Conservation (phyloP, 2,888 invertebrate genomes). For the Microctonus aethiopoides region DNA sequence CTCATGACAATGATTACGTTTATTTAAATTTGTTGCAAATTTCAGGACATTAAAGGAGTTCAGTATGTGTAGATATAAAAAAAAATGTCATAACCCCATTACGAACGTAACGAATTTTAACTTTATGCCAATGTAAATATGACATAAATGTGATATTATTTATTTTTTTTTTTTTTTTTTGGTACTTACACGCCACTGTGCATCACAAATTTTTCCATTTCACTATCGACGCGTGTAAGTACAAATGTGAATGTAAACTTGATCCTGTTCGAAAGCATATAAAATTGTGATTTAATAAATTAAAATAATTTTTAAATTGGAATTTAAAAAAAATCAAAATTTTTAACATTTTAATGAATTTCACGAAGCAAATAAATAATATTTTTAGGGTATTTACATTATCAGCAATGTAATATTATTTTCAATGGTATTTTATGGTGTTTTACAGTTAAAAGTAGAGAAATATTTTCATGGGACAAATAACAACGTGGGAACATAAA, state of each 20-base stretch:
- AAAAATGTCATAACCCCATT: too few relatives aligned
- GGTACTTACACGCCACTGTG: background rate
- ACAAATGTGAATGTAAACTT: background rate
- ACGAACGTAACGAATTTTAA: background rate
- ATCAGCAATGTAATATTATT: background rate
- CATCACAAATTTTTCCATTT: background rate
- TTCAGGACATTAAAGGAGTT: too few relatives aligned
- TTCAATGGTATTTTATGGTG: background rate
- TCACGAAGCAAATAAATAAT: too few relatives aligned
- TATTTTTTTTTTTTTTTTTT: background rate
- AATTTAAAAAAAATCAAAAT: too few relatives aligned
- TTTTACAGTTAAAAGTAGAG: background rate
- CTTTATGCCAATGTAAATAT: background rate
- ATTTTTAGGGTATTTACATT: background rate
- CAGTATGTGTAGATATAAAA: too few relatives aligned
- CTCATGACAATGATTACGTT: background rate
- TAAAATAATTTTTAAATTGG: background rate
- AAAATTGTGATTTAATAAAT: background rate
- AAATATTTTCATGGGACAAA: conserved; percentile 7
- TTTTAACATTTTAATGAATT: too few relatives aligned
- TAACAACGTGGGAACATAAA: conserved; percentile 7
- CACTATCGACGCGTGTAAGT: background rate
- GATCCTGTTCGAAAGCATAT: background rate
- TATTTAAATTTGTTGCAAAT: background rate
- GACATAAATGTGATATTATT: background rate